These are phyloP conservation scores for Branchellion lobata DNA, from an alignment of 2,888 invertebrate genomes.

Conservation along the genomic window DNA sequence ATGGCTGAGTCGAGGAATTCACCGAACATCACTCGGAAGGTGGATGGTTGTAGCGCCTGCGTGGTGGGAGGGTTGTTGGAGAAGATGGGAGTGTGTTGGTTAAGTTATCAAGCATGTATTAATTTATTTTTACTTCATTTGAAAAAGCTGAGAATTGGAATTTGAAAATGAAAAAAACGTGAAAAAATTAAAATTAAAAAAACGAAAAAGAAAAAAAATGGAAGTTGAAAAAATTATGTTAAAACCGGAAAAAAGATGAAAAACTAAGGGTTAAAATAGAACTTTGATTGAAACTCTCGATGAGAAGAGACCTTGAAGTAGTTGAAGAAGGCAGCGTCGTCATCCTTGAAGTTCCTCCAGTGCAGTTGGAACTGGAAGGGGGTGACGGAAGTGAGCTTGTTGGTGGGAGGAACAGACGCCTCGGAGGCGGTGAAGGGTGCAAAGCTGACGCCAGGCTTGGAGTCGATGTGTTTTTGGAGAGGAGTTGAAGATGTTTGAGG, in stretches of 20 bases:
- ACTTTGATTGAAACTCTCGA: not conserved
- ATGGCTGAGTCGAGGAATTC: conserved; percentile 57
- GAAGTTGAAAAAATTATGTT: too few relatives aligned
- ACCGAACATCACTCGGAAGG: conserved; percentile 57
- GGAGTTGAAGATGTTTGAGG: not conserved
- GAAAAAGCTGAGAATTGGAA: too few relatives aligned
- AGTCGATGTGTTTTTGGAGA: not conserved
- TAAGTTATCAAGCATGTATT: not conserved
- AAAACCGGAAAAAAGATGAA: too few relatives aligned
- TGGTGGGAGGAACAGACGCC: not conserved
- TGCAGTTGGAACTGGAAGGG: conserved; percentile 59
- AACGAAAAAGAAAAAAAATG: too few relatives aligned
- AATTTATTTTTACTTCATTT: not conserved
- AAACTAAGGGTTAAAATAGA: too few relatives aligned
- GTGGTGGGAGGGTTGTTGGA: conserved; percentile 41
- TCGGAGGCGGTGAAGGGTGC: not conserved
- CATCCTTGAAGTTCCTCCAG: conserved; percentile 56
- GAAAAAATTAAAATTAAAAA: too few relatives aligned
- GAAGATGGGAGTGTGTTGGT: too few relatives aligned
- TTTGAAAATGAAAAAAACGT: too few relatives aligned
- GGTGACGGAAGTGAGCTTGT: conserved; percentile 51
- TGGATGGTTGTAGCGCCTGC: conserved; percentile 55
- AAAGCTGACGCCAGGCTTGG: not conserved
- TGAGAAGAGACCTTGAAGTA: conserved; percentile 56
- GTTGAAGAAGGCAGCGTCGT: conserved; percentile 54